These are phyloP conservation scores for Squalus acanthias DNA, from an alignment of 2,797 vertebrate species.

Conservation along the genomic window DNA sequence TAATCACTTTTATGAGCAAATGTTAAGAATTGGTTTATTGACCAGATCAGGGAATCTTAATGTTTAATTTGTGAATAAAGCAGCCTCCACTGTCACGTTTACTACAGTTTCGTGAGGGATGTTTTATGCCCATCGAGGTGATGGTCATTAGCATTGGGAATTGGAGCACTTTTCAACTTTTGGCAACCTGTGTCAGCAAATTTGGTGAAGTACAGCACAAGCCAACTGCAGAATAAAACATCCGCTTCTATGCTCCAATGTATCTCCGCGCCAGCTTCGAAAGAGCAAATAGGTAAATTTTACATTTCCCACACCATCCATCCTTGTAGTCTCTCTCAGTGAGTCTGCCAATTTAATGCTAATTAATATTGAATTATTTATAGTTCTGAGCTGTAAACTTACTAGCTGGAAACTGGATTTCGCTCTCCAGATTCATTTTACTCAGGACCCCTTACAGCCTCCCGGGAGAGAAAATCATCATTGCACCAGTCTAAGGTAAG, in stretches of 20 bases:
- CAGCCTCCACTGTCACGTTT: neutral
- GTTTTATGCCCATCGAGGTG: neutral
- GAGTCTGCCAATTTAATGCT: neutral
- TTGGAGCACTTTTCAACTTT: neutral
- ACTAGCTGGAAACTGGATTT: neutral
- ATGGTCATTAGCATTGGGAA: neutral
- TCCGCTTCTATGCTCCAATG: neutral
- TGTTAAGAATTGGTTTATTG: neutral
- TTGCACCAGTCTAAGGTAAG: neutral
- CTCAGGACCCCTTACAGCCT: neutral
- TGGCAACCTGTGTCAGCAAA: neutral
- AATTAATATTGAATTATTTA: neutral
- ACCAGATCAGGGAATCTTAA: neutral
- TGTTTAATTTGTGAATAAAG: neutral
- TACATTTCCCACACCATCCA: neutral
- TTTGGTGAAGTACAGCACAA: neutral
- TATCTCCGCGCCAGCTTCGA: neutral
- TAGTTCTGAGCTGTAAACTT: neutral
- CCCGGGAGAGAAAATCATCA: neutral
- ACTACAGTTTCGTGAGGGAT: neutral
- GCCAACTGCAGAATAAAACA: neutral
- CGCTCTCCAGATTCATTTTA: slow-evolving; percentile 18
- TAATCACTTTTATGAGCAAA: neutral
- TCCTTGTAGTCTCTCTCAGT: neutral
- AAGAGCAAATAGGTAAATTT: neutral